Evolutionary conservation across 2,113 vertebrate species (phyloP).

Genomic region (Vulpes vulpes): DNA sequence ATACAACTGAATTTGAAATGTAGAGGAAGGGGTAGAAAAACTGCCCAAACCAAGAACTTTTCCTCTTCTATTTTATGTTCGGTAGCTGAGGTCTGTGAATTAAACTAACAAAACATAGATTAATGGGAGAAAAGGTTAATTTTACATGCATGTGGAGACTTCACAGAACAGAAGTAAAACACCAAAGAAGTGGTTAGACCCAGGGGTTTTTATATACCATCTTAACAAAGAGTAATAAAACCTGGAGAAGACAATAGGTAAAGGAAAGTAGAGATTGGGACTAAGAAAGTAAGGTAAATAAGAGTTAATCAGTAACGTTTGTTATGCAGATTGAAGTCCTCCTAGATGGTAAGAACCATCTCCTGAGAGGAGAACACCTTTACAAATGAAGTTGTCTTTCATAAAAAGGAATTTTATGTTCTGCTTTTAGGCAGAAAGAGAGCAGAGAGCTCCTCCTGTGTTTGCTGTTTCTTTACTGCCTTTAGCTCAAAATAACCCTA

Average conservation of each 20-base stretch:
- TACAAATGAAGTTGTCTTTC: background rate
- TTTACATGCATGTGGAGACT: background rate
- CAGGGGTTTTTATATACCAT: background rate
- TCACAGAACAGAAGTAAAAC: background rate
- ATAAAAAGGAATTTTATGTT: background rate
- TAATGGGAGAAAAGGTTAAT: background rate
- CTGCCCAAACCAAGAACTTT: background rate
- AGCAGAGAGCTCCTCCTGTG: background rate
- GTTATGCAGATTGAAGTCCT: background rate
- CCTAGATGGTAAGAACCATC: background rate
- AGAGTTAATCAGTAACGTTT: background rate
- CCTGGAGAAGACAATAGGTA: background rate
- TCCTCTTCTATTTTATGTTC: background rate
- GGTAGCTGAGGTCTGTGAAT: background rate
- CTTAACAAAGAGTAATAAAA: background rate
- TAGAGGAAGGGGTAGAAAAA: accelerated
- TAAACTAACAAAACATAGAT: background rate
- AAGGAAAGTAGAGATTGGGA: background rate
- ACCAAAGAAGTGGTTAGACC: background rate
- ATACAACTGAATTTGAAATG: background rate
- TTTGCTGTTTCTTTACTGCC: background rate
- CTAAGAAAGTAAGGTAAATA: background rate
- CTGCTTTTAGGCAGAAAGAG: background rate
- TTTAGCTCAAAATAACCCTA: background rate
- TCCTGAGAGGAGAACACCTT: background rate